phyloP scores from a whole-genome alignment of 1,140 invertebrate genomes.

The Drosophila ficusphila region DNA sequence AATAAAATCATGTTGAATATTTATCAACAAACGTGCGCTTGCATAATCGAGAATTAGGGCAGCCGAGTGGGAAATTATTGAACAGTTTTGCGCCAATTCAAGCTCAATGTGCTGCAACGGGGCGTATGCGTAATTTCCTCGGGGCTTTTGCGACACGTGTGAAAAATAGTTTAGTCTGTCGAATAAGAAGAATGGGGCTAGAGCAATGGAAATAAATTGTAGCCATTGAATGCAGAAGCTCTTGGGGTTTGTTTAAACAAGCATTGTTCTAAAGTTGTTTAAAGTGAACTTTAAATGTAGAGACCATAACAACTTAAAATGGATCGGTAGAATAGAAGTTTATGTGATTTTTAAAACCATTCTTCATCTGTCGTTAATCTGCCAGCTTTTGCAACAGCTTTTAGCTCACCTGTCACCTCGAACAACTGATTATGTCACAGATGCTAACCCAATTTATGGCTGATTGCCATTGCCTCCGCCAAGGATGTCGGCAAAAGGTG shows the following conservation, averaged over 20 bases:
- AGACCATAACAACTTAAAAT: too few species aligned
- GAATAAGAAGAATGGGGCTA: background rate
- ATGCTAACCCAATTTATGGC: conserved; percentile 14
- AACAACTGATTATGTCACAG: background rate
- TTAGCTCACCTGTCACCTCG: background rate
- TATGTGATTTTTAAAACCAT: conserved; percentile 3
- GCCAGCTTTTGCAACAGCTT: background rate
- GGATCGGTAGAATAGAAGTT: conserved; percentile 7
- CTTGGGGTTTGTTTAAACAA: background rate
- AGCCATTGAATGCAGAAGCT: background rate
- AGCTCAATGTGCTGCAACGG: conserved; percentile 5
- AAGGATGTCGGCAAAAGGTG: conserved; percentile 16
- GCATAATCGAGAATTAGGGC: conserved; percentile 24
- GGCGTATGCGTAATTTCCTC: conserved; percentile 45
- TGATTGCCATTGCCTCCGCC: conserved; percentile 26
- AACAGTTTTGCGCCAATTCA: conserved; percentile 7
- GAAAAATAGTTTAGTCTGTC: conserved; percentile 12
- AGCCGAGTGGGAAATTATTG: conserved; percentile 28
- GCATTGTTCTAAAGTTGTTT: background rate
- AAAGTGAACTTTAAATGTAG: too few species aligned
- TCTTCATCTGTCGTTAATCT: conserved; percentile 20
- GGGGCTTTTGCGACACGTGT: conserved; percentile 13
- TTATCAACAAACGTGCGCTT: conserved; percentile 20
- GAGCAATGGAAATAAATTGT: background rate
- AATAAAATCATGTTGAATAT: conserved; percentile 8